A percentile compares a stretch with the other conserved stretches of the same genome.
Conservation (phyloP, 2,797 vertebrate species). For the Chelon auratus region DNA sequence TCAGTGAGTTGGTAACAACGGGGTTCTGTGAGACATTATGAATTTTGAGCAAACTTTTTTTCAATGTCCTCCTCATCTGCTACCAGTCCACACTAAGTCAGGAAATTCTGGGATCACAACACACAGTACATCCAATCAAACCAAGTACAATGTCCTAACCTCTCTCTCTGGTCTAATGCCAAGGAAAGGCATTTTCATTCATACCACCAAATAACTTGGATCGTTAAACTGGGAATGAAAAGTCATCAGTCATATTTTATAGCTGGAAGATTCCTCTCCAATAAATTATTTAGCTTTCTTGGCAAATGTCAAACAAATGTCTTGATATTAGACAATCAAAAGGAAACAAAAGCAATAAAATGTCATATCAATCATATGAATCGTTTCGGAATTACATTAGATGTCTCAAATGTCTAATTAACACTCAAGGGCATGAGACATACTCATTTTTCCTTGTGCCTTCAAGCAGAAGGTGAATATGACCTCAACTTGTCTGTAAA, state of each 20-base stretch:
- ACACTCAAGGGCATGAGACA: constrained; percentile 23
- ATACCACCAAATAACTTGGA: constrained; percentile 32
- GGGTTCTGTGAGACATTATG: too few relatives aligned
- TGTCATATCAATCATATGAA: constrained; percentile 9
- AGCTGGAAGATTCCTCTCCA: constrained; percentile 10
- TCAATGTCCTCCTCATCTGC: constrained; percentile 32
- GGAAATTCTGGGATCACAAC: constrained; percentile 2
- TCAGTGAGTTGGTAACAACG: too few relatives aligned
- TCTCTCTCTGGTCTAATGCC: constrained; percentile 27
- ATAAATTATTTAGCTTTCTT: constrained; percentile 24
- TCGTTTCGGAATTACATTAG: constrained; percentile 20
- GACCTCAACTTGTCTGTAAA: background rate
- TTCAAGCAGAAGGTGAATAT: background rate
- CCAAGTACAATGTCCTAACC: constrained; percentile 34
- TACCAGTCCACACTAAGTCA: constrained; percentile 20
- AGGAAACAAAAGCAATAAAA: background rate
- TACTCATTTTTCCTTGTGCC: background rate
- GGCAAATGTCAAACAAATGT: constrained; percentile 32
- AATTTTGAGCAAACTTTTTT: constrained; percentile 16
- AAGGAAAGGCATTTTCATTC: constrained; percentile 36
- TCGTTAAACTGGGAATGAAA: constrained; percentile 31
- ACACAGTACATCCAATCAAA: constrained; percentile 29
- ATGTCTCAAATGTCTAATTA: constrained; percentile 18
- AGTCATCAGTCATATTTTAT: constrained; percentile 44
- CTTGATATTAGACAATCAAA: constrained; percentile 34